Conservation (phyloP, 2,888 invertebrate species). For the Cyclophora punctaria region DNA sequence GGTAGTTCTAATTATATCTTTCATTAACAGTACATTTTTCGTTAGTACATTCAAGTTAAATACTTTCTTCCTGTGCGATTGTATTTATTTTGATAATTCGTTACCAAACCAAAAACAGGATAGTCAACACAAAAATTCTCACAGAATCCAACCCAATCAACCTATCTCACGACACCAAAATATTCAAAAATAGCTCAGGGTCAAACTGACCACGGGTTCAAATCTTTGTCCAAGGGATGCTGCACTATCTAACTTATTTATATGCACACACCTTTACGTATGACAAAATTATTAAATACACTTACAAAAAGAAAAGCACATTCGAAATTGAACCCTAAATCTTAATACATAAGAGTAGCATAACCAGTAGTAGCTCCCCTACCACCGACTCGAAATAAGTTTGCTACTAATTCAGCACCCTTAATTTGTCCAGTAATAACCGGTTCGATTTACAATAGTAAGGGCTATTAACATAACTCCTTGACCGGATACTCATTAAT, state of each 20-base stretch:
- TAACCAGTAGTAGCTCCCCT: not conserved
- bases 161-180: conserved; percentile 58
- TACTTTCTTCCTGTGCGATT: too few relatives aligned
- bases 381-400: not conserved
- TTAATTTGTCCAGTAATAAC: conserved; percentile 60
- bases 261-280: conserved; percentile 69
- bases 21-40: too few relatives aligned
- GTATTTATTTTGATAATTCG: too few relatives aligned
- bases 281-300: conserved; percentile 4
- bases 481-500: conserved; percentile 70
- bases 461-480: conserved; percentile 70
- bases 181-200: conserved; percentile 48
- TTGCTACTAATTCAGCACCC: conserved; percentile 50
- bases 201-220: conserved; percentile 62
- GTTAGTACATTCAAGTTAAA: too few relatives aligned
- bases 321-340: conserved; percentile 21
- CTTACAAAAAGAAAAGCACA: too few relatives aligned
- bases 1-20: too few relatives aligned
- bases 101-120: too few relatives aligned
- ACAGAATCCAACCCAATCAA: conserved; percentile 46
- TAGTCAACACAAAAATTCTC: conserved; percentile 35
- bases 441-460: conserved; percentile 58
- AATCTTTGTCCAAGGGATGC: conserved; percentile 55
- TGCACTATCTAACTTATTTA: conserved; percentile 57
- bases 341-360: conserved; percentile 5